Base-by-base conservation (phyloP, 2,113 vertebrate species). In the Nyctereutes procyonoides region DNA sequence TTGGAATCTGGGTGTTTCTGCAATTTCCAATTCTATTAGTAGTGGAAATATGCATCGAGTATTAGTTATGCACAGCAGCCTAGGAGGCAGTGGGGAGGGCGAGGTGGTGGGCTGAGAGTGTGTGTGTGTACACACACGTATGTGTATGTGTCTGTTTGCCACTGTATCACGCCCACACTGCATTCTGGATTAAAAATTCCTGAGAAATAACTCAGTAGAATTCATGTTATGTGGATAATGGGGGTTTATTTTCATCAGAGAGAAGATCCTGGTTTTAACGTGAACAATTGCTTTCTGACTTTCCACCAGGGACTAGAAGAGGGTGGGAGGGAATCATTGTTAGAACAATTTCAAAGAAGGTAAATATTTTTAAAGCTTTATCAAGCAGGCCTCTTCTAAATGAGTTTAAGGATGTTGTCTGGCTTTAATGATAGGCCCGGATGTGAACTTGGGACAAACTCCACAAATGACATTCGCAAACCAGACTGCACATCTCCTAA, bases 281-380 rank as follows among this genome's bases (percentile, higher is more conserved):
- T 65, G 73, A 88, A 84, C 32, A 82, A 30, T n/a, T 51, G 22
- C 58, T 91, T 60, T 90, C 90, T 89, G 77, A 28, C 32, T 96
- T 97, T 85, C 65, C 81, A 71, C 80, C 26, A 48, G 53, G 58
- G 35, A 16, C 63, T 53, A n/a, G 43, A 55, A 90, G 48, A 24
- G 62, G 53, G 6, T 86, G 48, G 53, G 62, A 86, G 51, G 16
- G 38, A 84, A 84, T 92, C 65, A 17, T 81, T 94, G 76, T 97
- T 58, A 95, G 86, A 95, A 69, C 32, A 69, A 35, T 69, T 55
- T 51, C 67, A 79, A 77, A 90, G 67, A 84, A 87, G 30, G 48
- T 65, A 86, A 83, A 43, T 83, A 60, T 79, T 69, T 87, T 96
- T 90, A 96, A 90, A 79, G 53, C 35, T 84, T 96, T 86, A 48